These are phyloP conservation scores for Epsilonema sp. DNA, from an alignment of 2,888 invertebrate species.

Conservation along the genomic window DNA sequence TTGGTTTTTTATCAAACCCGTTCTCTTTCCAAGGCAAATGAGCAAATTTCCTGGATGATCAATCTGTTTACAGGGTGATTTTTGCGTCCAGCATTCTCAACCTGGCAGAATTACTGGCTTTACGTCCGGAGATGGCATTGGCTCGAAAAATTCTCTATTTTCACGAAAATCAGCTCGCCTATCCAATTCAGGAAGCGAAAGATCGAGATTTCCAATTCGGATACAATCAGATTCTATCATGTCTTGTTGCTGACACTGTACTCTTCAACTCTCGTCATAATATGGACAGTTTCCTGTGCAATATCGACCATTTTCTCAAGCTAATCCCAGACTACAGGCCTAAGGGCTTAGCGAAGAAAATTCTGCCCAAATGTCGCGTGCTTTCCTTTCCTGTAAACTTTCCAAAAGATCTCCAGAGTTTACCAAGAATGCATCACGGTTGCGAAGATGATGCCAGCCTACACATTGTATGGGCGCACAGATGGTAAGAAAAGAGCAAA, in stretches of 20 bases:
- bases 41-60: no score
- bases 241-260: conserved; percentile 46
- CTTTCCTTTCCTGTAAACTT: conserved; percentile 42
- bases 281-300: conserved; percentile 44
- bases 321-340: conserved; percentile 44
- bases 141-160: conserved; percentile 48
- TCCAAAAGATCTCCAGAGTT: no score
- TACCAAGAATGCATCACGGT: no score
- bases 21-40: no score
- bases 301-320: conserved; percentile 42
- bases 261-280: conserved; percentile 53
- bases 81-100: conserved; percentile 50
- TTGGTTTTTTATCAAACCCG: no score
- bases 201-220: conserved; percentile 53
- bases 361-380: conserved; percentile 43
- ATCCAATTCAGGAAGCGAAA: conserved; percentile 45
- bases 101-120: conserved; percentile 46
- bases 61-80: no score
- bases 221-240: conserved; percentile 50
- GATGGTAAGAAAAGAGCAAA: no score
- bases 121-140: conserved; percentile 43
- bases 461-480: no score
- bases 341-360: conserved; percentile 38
- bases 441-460: no score
- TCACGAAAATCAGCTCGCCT: conserved; percentile 54